phyloP scores from a whole-genome alignment of 2,113 vertebrate genomes.

The Antechinus stuartii region DNA sequence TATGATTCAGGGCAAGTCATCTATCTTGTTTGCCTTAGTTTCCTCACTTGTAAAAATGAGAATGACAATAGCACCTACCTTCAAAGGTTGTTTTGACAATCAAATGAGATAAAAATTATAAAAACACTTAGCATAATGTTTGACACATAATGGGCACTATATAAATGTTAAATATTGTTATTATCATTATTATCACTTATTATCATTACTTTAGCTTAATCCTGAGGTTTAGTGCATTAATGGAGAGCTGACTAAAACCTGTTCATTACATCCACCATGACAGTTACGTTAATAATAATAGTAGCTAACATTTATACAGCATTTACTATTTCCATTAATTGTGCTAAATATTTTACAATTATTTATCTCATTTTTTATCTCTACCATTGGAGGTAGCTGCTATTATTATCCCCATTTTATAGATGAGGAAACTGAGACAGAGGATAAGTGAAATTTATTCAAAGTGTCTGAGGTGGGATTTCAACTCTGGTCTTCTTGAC shows the following conservation, averaged over 20 bases:
- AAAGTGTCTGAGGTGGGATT: neutral
- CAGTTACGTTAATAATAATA: neutral
- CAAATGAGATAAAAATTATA: neutral
- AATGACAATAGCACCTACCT: neutral
- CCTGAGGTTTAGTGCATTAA: neutral
- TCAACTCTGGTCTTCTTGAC: neutral
- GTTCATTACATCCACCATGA: neutral
- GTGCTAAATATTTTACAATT: neutral
- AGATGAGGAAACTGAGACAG: neutral
- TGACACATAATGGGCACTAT: neutral
- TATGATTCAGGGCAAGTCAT: neutral
- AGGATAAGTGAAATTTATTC: neutral
- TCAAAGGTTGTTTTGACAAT: neutral
- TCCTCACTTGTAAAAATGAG: neutral
- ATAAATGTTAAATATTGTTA: neutral
- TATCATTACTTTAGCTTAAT: neutral
- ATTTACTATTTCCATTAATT: neutral
- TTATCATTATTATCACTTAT: neutral
- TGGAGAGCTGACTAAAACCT: neutral
- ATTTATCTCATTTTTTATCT: neutral
- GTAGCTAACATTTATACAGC: neutral
- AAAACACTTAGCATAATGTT: neutral
- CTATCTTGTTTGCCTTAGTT: neutral
- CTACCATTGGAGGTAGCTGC: neutral
- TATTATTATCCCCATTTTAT: neutral